Percentiles rank a stretch among this genome's conserved stretches.
These are phyloP conservation scores for Paralichthys olivaceus DNA, from an alignment of 2,113 vertebrate genomes.

Conservation along the genomic window DNA sequence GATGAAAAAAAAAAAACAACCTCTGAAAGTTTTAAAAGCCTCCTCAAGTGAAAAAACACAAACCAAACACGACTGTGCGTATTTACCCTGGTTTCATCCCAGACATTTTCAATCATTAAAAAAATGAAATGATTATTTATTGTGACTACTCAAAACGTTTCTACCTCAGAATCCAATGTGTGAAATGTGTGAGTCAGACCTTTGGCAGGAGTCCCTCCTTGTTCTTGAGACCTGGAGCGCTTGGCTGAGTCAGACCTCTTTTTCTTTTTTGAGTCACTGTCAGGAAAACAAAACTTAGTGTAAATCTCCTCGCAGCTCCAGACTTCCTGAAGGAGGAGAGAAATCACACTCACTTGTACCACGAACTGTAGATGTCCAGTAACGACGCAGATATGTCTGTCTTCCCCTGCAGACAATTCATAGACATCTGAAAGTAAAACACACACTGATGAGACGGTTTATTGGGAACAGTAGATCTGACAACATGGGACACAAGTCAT, in stretches of 20 bases:
- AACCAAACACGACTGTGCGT: no score
- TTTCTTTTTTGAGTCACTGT: conserved; percentile 57
- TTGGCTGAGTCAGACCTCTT: conserved; percentile 11
- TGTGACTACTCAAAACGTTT: neutral
- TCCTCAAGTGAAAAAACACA: neutral
- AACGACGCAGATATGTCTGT: conserved; percentile 46
- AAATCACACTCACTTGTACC: conserved; percentile 72
- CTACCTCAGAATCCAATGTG: neutral
- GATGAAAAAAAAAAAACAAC: neutral
- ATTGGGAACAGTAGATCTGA: neutral
- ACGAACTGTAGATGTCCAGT: conserved; percentile 75
- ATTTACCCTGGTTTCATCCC: no score
- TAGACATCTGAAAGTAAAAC: neutral
- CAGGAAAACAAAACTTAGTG: conserved; percentile 5
- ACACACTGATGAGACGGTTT: neutral
- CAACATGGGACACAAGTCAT: neutral
- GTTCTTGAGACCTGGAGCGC: conserved; percentile 18
- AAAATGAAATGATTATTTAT: neutral
- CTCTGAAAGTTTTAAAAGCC: neutral
- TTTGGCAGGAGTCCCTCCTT: conserved; percentile 18
- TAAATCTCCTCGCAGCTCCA: neutral
- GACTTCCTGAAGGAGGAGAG: neutral
- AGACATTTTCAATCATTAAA: neutral
- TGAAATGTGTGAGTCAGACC: conserved; percentile 23
- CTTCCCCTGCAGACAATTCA: conserved; percentile 24